A percentile compares a stretch with the other conserved stretches of the same genome.
These are phyloP conservation scores for Sigmodon hispidus DNA, from an alignment of 2,113 vertebrate species.

Conservation along the genomic window DNA sequence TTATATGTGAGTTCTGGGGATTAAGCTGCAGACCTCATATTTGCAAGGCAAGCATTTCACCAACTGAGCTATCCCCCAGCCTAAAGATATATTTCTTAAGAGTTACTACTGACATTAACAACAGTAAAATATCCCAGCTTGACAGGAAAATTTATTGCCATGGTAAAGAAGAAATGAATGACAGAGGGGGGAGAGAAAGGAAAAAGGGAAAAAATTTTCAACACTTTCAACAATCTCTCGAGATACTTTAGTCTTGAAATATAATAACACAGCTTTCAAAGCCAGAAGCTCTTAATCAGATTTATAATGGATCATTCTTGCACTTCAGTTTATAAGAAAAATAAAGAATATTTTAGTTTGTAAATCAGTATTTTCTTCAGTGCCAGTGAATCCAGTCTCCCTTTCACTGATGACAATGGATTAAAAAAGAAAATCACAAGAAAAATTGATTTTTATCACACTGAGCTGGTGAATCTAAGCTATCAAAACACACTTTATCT, in stretches of 20 bases:
- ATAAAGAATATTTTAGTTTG: constrained; percentile 74
- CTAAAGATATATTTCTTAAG: constrained; percentile 76
- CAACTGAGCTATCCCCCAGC: not conserved
- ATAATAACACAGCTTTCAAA: constrained; percentile 81
- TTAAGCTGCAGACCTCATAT: not conserved
- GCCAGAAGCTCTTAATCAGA: constrained; percentile 74
- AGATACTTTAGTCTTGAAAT: constrained; percentile 80
- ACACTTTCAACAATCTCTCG: constrained; percentile 63
- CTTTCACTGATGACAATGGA: constrained; percentile 62
- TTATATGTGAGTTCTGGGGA: not conserved
- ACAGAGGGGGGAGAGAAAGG: not conserved
- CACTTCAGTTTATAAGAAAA: constrained; percentile 81
- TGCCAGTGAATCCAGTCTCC: constrained; percentile 53
- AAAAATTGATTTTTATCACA: constrained; percentile 49
- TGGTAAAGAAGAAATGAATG: not conserved
- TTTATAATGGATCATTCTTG: constrained; percentile 82
- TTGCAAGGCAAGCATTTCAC: constrained; percentile 1
- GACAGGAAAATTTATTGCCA: constrained; percentile 75
- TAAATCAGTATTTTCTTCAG: constrained; percentile 82
- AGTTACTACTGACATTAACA: constrained; percentile 84
- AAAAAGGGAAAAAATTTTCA: not conserved
- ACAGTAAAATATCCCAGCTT: constrained; percentile 67
- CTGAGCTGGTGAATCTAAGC: constrained; percentile 10
- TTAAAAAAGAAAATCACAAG: constrained; percentile 71
- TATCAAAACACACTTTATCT: constrained; percentile 52